Conservation (phyloP, 2,113 vertebrate species). For the Cercopithecus mona region DNA sequence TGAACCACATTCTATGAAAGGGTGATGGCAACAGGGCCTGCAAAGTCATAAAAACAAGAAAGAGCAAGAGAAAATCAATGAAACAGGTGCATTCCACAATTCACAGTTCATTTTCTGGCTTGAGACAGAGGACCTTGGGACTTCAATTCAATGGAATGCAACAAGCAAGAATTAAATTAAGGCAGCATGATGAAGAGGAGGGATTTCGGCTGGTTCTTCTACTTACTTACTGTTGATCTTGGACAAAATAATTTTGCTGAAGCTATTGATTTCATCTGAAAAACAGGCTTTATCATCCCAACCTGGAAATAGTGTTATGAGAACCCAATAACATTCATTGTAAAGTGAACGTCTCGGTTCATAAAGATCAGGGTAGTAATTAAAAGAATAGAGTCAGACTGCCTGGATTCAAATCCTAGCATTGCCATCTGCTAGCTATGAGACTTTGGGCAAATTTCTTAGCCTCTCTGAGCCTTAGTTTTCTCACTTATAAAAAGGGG, state of each 20-base stretch:
- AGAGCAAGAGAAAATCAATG: not conserved
- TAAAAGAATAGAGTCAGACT: not conserved
- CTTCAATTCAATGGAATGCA: not conserved
- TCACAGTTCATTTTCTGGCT: not conserved
- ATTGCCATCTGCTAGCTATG: not conserved
- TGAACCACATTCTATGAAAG: not conserved
- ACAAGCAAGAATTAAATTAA: not conserved
- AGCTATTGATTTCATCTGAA: not conserved
- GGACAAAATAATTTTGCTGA: not conserved
- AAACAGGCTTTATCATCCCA: not conserved
- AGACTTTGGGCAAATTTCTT: not conserved
- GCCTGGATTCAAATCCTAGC: not conserved
- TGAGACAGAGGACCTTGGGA: not conserved
- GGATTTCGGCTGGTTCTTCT: not conserved
- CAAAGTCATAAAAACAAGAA: not conserved
- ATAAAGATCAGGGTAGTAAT: not conserved
- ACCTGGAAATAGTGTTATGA: not conserved
- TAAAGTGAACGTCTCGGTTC: not conserved
- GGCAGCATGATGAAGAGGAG: no score
- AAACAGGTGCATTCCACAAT: not conserved
- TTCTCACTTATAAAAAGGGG: not conserved
- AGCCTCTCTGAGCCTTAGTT: not conserved
- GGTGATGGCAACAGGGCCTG: not conserved
- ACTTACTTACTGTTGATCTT: not conserved
- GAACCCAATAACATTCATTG: not conserved